These are phyloP conservation scores for Drosophila murphyi DNA, from an alignment of 1,140 invertebrate species.

Conservation along the genomic window DNA sequence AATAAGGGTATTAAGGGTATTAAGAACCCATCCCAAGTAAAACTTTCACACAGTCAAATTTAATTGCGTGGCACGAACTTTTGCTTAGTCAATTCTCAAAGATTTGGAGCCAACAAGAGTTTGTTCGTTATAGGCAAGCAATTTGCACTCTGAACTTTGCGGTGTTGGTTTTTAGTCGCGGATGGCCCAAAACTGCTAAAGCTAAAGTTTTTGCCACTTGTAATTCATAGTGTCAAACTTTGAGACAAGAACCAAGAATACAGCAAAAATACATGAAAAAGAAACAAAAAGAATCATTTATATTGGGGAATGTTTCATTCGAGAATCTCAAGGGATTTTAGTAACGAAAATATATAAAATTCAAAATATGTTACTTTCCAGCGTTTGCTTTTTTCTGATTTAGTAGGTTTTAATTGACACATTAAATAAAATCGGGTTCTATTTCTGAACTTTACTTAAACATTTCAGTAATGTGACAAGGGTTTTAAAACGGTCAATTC, in stretches of 20 bases:
- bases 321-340: neutral
- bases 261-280: neutral
- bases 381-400: no score
- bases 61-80: conserved; percentile 48
- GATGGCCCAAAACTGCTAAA: neutral
- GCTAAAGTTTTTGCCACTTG: conserved; percentile 4
- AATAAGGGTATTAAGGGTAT: no score
- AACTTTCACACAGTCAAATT: conserved; percentile 27
- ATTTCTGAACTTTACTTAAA: no score
- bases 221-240: neutral
- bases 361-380: no score
- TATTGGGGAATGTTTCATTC: neutral
- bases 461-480: no score
- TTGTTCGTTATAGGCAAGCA: neutral
- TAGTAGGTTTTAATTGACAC: no score
- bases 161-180: neutral
- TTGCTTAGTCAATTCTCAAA: conserved; percentile 23
- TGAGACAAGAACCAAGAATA: neutral
- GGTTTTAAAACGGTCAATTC: no score
- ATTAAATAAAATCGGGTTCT: no score
- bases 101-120: neutral
- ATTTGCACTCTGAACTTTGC: conserved; percentile 44
- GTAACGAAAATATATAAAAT: no score
- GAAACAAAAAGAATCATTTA: neutral
- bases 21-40: neutral